Evolutionary conservation across 2,113 vertebrate species (phyloP), one percentile per base, ranked within the genome.

Genomic region (Numida meleagris): DNA sequence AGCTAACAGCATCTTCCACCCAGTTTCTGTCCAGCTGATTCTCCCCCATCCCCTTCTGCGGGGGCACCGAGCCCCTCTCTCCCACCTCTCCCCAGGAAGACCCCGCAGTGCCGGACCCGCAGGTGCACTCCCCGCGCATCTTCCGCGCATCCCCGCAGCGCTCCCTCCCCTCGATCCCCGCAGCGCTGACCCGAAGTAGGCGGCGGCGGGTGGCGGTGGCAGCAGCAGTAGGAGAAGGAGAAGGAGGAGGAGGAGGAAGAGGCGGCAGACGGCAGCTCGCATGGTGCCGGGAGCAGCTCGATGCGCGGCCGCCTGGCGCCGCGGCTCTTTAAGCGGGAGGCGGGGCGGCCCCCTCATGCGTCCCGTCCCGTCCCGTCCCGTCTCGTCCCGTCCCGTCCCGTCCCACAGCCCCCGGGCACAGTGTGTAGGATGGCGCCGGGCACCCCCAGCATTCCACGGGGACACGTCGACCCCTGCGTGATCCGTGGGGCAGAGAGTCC

Each of bases 111-210:
- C 78, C 27, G 33, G 63, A 21, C 33, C 48, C 24, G 75, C 86
- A 78, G 88, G 80, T 51, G 79, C 66, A 48, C 63, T 66, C 40
- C 40, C 63, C n/a, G n/a, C n/a, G n/a, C 15, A 50, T 27, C 46
- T 24, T 48, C 24, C n/a, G 46, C 45, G 66, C n/a, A 29, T 23
- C 27, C 70, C 50, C 48, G 5, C n/a, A 48, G 18, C n/a, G 25
- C 68, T 27, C 70, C 50, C 27, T 27, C 27, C 62, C 18, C 38
- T 38, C 38, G 65, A 40, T 33, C 63, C 29, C 40, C 53, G 53
- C 53, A 33, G 94, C 75, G 96, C 99, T 99, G 98, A 99, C 99
- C 99, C 99, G 98, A 99, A 99, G 94, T 99, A 99, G 97, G 98
- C 98, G 96, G 98, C 97, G 75, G 97, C 96, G 94, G 98, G 98